Conservation (phyloP, 2,888 invertebrate species). For the Liopterus haemorrhoidalis region DNA sequence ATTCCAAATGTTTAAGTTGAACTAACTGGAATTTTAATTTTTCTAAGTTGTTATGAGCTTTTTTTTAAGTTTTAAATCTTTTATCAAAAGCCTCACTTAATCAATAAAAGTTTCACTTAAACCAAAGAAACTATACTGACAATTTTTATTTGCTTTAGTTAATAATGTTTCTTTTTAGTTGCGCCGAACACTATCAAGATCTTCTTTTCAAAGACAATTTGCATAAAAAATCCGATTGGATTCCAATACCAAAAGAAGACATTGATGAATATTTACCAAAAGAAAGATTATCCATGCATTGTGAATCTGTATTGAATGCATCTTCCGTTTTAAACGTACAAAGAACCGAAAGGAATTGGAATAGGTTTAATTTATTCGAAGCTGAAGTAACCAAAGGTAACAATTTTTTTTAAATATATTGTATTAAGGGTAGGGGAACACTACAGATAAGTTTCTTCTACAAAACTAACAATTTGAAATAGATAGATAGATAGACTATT, state of each 20-base stretch:
- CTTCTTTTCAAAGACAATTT: slow-evolving; percentile 29
- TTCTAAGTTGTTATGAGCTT: not conserved
- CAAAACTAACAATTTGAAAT: too few relatives aligned
- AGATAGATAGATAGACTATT: too few relatives aligned
- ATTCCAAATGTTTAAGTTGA: not conserved
- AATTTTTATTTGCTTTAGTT: slow-evolving; percentile 10
- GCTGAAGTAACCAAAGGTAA: slow-evolving; percentile 40
- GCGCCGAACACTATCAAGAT: slow-evolving; percentile 7
- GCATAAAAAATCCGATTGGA: slow-evolving; percentile 31
- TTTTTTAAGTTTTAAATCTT: not conserved
- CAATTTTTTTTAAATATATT: slow-evolving; percentile 22
- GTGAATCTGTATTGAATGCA: slow-evolving; percentile 36
- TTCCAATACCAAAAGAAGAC: slow-evolving; percentile 43
- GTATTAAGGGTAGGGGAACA: too few relatives aligned
- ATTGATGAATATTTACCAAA: slow-evolving; percentile 50
- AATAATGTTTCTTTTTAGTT: slow-evolving; percentile 7
- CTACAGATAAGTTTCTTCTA: too few relatives aligned
- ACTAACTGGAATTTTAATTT: not conserved
- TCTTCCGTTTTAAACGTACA: slow-evolving; percentile 31
- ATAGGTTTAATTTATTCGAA: slow-evolving; percentile 47
- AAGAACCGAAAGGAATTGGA: slow-evolving; percentile 41
- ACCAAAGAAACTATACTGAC: slow-evolving; percentile 32
- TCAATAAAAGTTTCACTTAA: too few relatives aligned
- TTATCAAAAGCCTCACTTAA: not conserved
- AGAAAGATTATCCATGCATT: slow-evolving; percentile 51